Evolutionary conservation across 2,113 vertebrate species (phyloP), one percentile per base, ranked within the genome.

Genomic region (Xyliphius kryptos): DNA sequence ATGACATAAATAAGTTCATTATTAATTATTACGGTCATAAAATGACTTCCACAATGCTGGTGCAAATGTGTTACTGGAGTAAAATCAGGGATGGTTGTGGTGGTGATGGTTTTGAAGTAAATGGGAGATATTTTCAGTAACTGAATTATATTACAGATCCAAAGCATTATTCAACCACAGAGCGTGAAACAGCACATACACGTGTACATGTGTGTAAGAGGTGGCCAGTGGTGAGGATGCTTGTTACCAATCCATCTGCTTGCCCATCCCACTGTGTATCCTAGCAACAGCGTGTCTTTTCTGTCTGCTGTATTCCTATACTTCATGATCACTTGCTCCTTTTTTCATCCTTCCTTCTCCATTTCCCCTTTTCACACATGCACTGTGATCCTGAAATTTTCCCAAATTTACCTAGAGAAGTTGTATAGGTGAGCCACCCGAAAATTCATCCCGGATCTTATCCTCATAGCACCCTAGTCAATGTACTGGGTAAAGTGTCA

Each of bases 281-380:
- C 72, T 63, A 79, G 76, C 74, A 76, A 81, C 80, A 73, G 66
- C 14, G 38, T 38, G 16, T 17, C 63, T 66, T 55, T 66, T 38
- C 52, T 53, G 46, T 16, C 52, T 41, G 52, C 49, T 38, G 49
- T 55, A 56, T 41, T 36, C 47, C 65, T 63, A 37, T 59, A 15
- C 55, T 41, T n/a, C n/a, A n/a, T n/a, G n/a, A n/a, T n/a, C 11
- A 16, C 58, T 47, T 48, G 49, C 32, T 58, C n/a, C 22, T 66
- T 43, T 12, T 36, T 14, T n/a, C 13, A 8, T 16, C 17, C 15
- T 37, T 40, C 15, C 38, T 22, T 56, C 55, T 19, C 48, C 21
- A 22, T n/a, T n/a, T n/a, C n/a, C n/a, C n/a, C n/a, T n/a, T n/a
- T n/a, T n/a, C n/a, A n/a, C n/a, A n/a, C n/a, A n/a, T n/a, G n/a